Conservation (phyloP, 2,888 invertebrate species). For the Meta bourneti region DNA sequence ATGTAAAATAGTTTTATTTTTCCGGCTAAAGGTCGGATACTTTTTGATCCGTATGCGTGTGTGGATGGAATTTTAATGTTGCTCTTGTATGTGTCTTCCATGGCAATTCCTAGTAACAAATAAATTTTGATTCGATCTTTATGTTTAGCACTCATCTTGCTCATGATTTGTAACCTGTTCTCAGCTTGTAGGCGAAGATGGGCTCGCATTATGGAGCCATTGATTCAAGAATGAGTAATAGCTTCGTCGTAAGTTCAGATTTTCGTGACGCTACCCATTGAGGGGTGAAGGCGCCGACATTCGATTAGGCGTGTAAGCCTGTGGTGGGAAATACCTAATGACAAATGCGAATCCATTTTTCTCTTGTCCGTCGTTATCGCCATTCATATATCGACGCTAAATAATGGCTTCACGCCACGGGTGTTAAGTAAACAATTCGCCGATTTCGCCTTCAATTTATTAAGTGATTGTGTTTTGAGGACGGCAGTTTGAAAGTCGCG, state of each 20-base stretch:
- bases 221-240: slow-evolving; percentile 2
- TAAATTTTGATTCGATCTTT: too few relatives aligned
- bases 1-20: too few relatives aligned
- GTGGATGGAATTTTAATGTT: too few relatives aligned
- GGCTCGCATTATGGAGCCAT: neutral
- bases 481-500: neutral
- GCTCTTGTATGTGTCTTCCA: too few relatives aligned
- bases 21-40: too few relatives aligned
- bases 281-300: slow-evolving; percentile 3
- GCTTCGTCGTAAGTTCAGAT: neutral
- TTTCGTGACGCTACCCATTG: neutral
- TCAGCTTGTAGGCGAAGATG: neutral
- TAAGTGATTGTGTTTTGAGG: neutral
- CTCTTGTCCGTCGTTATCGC: slow-evolving; percentile 11
- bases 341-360: slow-evolving; percentile 25
- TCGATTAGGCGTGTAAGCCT: slow-evolving; percentile 13
- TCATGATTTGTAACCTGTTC: too few relatives aligned
- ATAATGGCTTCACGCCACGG: slow-evolving; percentile 10
- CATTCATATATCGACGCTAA: slow-evolving; percentile 40
- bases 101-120: too few relatives aligned
- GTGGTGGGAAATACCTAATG: slow-evolving; percentile 19
- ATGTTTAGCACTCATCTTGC: too few relatives aligned
- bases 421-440: slow-evolving; percentile 41
- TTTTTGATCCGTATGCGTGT: too few relatives aligned
- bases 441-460: slow-evolving; percentile 41